phyloP scores from a whole-genome alignment of 2,888 invertebrate genomes.

The Eupsilia transversa region DNA sequence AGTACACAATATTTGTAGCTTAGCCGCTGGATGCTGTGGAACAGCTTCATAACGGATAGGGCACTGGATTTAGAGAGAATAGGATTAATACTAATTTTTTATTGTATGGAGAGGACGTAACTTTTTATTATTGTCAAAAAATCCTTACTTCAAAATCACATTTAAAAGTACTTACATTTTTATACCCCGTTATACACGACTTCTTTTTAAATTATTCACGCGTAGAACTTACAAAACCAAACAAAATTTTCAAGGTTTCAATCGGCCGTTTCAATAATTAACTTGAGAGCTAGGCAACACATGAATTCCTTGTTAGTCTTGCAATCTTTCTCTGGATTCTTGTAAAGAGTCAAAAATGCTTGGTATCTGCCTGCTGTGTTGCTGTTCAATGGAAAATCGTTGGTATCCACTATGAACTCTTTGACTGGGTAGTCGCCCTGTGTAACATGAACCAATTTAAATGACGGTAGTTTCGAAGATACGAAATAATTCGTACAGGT shows the following conservation, averaged over 20 bases:
- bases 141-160: background rate
- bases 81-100: constrained; percentile 1
- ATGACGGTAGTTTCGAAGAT: background rate
- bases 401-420: constrained; percentile 71
- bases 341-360: constrained; percentile 70
- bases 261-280: constrained; percentile 72
- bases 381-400: constrained; percentile 74
- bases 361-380: constrained; percentile 75
- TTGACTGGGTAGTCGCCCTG: constrained; percentile 75
- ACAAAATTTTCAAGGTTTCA: background rate
- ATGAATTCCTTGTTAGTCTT: constrained; percentile 66
- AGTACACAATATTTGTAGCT: too few species aligned
- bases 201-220: background rate
- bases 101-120: background rate
- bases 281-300: constrained; percentile 72
- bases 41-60: background rate
- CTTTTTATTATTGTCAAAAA: constrained; percentile 29
- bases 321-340: constrained; percentile 69
- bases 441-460: constrained; percentile 8
- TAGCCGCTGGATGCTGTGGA: too few species aligned
- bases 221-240: background rate
- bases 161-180: background rate
- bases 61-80: background rate
- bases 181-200: background rate
- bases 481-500: background rate